Conservation (phyloP, 2,888 invertebrate species). For the Drosophila ustulata region DNA sequence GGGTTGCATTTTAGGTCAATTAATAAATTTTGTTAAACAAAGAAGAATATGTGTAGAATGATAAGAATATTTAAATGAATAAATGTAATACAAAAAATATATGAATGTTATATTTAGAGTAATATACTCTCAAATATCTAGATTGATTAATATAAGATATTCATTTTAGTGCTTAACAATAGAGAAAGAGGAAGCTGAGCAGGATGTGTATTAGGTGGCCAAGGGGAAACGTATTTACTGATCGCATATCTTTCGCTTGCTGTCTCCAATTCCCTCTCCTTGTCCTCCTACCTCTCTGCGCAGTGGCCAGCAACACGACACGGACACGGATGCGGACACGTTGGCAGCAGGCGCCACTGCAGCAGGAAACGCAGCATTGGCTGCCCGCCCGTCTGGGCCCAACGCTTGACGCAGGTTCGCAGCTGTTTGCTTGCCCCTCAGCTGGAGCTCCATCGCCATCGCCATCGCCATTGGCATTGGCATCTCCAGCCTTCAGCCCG, state of each 20-base stretch:
- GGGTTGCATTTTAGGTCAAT: no score
- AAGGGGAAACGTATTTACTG: slow-evolving; percentile 83
- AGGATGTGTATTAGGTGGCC: slow-evolving; percentile 83
- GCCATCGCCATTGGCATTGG: slow-evolving; percentile 2
- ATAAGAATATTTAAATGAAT: no score
- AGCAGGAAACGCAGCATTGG: slow-evolving; percentile 54
- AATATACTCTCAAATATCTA: no score
- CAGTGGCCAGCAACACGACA: slow-evolving; percentile 40
- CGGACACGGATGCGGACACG: slow-evolving; percentile 4
- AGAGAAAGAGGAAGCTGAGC: slow-evolving; percentile 75
- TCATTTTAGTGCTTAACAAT: neutral
- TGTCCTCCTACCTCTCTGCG: neutral
- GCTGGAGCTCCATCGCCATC: slow-evolving; percentile 19
- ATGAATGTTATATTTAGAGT: no score
- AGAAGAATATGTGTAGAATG: no score
- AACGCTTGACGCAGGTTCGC: slow-evolving; percentile 43
- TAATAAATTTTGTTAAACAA: no score
- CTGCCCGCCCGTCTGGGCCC: slow-evolving; percentile 62
- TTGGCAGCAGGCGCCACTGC: slow-evolving; percentile 54
- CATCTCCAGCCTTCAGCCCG: slow-evolving; percentile 17
- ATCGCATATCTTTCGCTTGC: slow-evolving; percentile 73
- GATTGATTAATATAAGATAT: slow-evolving; percentile 21
- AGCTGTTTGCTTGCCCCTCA: slow-evolving; percentile 30
- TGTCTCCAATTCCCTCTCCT: neutral
- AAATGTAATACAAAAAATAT: no score